These are phyloP conservation scores for Hippocampus guttulatus DNA, from an alignment of 2,113 vertebrate genomes.

Conservation along the genomic window DNA sequence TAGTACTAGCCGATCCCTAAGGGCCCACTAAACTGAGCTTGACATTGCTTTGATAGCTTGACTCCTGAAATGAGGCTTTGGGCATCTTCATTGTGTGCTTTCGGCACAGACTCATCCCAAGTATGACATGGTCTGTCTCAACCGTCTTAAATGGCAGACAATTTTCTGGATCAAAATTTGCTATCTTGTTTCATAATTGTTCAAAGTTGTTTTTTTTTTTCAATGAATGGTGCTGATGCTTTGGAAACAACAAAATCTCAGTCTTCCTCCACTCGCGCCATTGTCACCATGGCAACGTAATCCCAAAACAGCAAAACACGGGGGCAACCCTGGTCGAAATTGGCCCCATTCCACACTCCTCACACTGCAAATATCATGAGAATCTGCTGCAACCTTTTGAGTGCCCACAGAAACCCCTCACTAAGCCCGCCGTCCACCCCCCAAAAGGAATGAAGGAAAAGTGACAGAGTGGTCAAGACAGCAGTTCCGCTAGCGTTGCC, in stretches of 20 bases:
- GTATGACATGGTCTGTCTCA: neutral
- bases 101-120: neutral
- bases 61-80: neutral
- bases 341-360: conserved; percentile 39
- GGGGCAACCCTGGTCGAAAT: conserved; percentile 45
- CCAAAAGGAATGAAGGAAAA: conserved; percentile 32
- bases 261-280: conserved; percentile 27
- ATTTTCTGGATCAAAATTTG: conserved; percentile 27
- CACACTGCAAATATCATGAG: conserved; percentile 48
- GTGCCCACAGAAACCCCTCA: conserved; percentile 36
- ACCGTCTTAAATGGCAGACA: conserved; percentile 9
- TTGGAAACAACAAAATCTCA: conserved; percentile 64
- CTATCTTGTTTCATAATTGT: conserved; percentile 47
- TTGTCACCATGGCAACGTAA: conserved; percentile 66
- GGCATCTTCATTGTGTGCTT: conserved; percentile 9
- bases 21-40: conserved; percentile 1
- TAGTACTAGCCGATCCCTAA: conserved; percentile 20
- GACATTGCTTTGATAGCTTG: neutral
- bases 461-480: conserved; percentile 39
- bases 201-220: conserved; percentile 1
- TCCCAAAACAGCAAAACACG: conserved; percentile 65
- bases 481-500: conserved; percentile 33
- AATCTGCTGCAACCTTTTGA: conserved; percentile 55
- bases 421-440: neutral
- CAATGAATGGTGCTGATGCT: conserved; percentile 40